These are phyloP conservation scores for Otis tarda DNA, from an alignment of 2,113 vertebrate species.

Conservation along the genomic window DNA sequence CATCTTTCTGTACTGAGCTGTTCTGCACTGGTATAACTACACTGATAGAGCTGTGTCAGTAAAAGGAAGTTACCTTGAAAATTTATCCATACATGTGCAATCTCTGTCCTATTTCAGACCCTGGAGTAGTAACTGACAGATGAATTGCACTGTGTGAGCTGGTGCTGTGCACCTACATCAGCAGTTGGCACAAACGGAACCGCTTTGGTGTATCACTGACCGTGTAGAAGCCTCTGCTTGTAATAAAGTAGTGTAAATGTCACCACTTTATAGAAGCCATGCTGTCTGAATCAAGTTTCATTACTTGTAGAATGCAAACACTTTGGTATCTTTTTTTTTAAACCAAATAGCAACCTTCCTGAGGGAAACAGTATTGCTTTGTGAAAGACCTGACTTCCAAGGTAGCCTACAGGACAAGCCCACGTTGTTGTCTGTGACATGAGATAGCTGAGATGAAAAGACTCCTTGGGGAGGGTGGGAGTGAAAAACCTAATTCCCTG, in stretches of 20 bases:
- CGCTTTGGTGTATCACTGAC: background rate
- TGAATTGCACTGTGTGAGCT: background rate
- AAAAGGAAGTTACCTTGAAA: background rate
- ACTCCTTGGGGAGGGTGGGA: background rate
- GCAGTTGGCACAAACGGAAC: background rate
- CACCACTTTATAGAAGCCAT: background rate
- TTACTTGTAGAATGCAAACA: background rate
- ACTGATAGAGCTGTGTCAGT: background rate
- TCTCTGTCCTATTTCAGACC: background rate
- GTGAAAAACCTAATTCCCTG: background rate
- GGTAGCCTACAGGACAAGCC: background rate
- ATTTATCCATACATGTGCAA: background rate
- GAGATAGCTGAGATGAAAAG: background rate
- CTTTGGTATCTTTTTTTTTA: background rate
- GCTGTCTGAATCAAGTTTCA: background rate
- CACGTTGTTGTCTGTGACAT: background rate
- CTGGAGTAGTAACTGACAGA: background rate
- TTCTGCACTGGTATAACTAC: background rate
- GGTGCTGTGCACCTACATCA: background rate
- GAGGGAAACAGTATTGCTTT: background rate
- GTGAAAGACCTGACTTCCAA: background rate
- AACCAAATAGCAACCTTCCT: background rate
- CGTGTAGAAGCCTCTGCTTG: background rate
- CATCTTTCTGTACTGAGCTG: background rate
- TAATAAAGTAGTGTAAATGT: background rate